phyloP scores from a whole-genome alignment of 2,888 invertebrate genomes.

The Pharmacophagus antenor region DNA sequence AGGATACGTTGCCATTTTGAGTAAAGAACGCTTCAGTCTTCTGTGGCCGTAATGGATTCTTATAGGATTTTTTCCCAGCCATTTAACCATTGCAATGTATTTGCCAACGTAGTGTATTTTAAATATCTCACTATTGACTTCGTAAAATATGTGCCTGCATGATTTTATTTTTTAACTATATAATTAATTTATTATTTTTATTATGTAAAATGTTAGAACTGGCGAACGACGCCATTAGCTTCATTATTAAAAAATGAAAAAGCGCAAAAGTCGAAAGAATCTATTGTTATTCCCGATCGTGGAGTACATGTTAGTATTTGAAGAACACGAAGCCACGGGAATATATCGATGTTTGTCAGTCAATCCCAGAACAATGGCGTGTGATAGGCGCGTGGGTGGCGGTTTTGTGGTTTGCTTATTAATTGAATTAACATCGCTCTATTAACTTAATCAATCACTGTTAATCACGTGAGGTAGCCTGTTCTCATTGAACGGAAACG shows the following conservation, averaged over 20 bases:
- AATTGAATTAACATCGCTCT: slow-evolving; percentile 64
- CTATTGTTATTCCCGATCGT: slow-evolving; percentile 12
- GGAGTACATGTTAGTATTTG: slow-evolving; percentile 4
- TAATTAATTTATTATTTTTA: too few species aligned
- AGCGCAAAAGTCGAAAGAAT: slow-evolving; percentile 16
- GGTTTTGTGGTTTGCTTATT: slow-evolving; percentile 54
- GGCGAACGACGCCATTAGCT: too few species aligned
- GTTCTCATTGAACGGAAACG: slow-evolving; percentile 8
- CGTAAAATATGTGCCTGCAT: too few species aligned
- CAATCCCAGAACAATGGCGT: slow-evolving; percentile 61
- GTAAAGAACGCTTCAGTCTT: slow-evolving; percentile 57
- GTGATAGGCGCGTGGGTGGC: slow-evolving; percentile 61
- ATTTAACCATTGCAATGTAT: not conserved
- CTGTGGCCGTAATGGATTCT: slow-evolving; percentile 43
- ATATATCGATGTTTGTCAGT: slow-evolving; percentile 52
- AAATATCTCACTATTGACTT: too few species aligned
- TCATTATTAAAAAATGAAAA: too few species aligned
- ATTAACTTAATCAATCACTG: slow-evolving; percentile 31
- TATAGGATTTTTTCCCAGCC: slow-evolving; percentile 48
- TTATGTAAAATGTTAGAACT: too few species aligned
- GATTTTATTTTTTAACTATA: too few species aligned
- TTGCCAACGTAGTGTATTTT: too few species aligned
- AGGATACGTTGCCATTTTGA: slow-evolving; percentile 58
- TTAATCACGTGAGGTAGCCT: slow-evolving; percentile 19
- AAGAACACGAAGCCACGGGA: slow-evolving; percentile 5